Conservation (phyloP, 2,888 invertebrate species). For the Marasmarcha lunaedactyla region DNA sequence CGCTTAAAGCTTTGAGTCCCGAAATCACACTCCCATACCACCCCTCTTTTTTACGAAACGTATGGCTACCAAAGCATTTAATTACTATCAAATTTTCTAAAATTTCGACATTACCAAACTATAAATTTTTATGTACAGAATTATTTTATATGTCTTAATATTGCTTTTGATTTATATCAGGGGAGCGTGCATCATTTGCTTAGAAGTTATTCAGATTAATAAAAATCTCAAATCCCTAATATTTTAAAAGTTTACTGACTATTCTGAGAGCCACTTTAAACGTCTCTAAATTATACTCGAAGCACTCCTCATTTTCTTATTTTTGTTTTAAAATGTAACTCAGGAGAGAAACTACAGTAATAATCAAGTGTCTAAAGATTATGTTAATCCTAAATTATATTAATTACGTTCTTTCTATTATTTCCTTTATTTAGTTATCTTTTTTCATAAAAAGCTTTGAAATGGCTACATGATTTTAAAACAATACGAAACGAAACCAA, state of each 20-base stretch:
- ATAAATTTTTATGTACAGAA: conserved; percentile 53
- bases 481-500: conserved; percentile 11
- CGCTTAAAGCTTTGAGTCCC: conserved; percentile 67
- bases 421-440: conserved; percentile 11
- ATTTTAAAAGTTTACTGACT: conserved; percentile 46
- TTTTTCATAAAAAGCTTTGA: conserved; percentile 27
- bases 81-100: conserved; percentile 63
- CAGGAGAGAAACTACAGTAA: conserved; percentile 38
- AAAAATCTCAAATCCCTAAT: conserved; percentile 62
- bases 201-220: conserved; percentile 55
- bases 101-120: conserved; percentile 67
- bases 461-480: conserved; percentile 32
- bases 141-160: conserved; percentile 68
- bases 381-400: conserved; percentile 40
- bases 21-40: conserved; percentile 52
- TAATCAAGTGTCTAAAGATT: conserved; percentile 57
- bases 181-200: conserved; percentile 62
- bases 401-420: conserved; percentile 36
- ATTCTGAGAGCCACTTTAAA: conserved; percentile 54
- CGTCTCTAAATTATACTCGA: conserved; percentile 52
- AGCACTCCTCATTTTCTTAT: conserved; percentile 62
- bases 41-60: conserved; percentile 42
- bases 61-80: conserved; percentile 59
- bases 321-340: conserved; percentile 55
- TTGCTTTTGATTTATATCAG: conserved; percentile 67